Conservation (phyloP, 92 coral and sea anemone genomes). For the Bergia puertoricense region DNA sequence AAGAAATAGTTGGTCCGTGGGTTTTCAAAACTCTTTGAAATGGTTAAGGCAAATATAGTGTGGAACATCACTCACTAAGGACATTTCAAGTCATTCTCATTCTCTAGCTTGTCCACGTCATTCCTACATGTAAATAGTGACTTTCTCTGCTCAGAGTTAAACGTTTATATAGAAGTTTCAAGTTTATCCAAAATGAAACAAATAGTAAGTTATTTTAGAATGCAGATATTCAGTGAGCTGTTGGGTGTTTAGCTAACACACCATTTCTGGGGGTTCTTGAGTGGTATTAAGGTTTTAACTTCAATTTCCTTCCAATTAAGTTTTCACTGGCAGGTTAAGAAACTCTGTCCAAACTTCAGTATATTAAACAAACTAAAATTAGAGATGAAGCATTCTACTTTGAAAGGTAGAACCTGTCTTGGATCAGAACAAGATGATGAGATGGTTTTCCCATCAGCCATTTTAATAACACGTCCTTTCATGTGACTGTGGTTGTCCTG, state of each 20-base stretch:
- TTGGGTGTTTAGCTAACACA: too few relatives aligned
- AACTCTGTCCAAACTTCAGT: not conserved
- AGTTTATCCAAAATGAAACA: not conserved
- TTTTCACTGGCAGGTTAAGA: not conserved
- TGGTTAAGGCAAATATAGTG: too few relatives aligned
- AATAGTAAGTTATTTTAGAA: not conserved
- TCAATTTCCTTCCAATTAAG: not conserved
- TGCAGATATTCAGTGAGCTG: not conserved
- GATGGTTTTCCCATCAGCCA: not conserved
- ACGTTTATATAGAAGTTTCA: not conserved
- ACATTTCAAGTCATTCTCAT: too few relatives aligned
- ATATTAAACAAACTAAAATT: too few relatives aligned
- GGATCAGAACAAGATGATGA: not conserved
- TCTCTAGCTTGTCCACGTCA: not conserved
- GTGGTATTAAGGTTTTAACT: not conserved
- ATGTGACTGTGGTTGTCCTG: not conserved
- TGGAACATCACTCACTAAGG: too few relatives aligned
- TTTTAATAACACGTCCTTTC: not conserved
- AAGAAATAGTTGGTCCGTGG: not conserved
- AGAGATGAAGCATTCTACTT: not conserved
- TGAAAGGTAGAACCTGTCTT: not conserved
- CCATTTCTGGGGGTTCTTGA: not conserved
- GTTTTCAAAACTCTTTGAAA: not conserved
- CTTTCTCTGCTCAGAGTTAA: not conserved
- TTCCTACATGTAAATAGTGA: not conserved